Conservation (phyloP, 1,140 invertebrate species). For the Alviniconcha marisindica region DNA sequence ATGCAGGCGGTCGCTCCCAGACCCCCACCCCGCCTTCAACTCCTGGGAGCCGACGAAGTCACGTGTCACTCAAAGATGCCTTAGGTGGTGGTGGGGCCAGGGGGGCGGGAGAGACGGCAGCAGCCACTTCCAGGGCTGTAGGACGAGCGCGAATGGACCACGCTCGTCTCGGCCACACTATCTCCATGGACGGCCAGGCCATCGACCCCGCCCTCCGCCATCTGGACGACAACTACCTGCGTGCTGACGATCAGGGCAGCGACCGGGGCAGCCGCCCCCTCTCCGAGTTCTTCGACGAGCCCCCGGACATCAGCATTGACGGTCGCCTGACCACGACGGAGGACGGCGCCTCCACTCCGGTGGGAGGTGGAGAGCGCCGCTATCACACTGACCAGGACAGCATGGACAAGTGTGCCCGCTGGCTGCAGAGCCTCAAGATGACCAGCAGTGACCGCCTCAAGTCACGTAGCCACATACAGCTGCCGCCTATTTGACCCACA, state of each 20-base stretch:
- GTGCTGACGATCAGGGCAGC: conserved; percentile 42
- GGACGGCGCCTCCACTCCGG: conserved; percentile 23
- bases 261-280: conserved; percentile 35
- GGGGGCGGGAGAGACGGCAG: conserved; percentile 30
- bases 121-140: conserved; percentile 43
- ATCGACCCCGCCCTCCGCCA: conserved; percentile 21
- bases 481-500: conserved; percentile 55
- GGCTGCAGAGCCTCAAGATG: conserved; percentile 61
- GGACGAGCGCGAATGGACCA: conserved; percentile 35
- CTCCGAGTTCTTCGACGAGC: conserved; percentile 36
- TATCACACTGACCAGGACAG: conserved; percentile 48
- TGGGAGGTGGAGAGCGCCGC: conserved; percentile 24
- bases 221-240: conserved; percentile 45
- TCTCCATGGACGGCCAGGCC: conserved; percentile 44
- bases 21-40: conserved; percentile 61
- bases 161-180: conserved; percentile 39
- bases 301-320: conserved; percentile 31
- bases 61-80: conserved; percentile 42
- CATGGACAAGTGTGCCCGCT: conserved; percentile 61
- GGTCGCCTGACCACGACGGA: conserved; percentile 24
- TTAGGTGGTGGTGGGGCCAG: neutral
- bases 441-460: conserved; percentile 59
- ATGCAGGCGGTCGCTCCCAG: no score
- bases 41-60: conserved; percentile 51
- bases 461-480: conserved; percentile 62